Base-by-base conservation (phyloP, 1,140 invertebrate genomes). In the Pachyrhynchus sulphureomaculatus region DNA sequence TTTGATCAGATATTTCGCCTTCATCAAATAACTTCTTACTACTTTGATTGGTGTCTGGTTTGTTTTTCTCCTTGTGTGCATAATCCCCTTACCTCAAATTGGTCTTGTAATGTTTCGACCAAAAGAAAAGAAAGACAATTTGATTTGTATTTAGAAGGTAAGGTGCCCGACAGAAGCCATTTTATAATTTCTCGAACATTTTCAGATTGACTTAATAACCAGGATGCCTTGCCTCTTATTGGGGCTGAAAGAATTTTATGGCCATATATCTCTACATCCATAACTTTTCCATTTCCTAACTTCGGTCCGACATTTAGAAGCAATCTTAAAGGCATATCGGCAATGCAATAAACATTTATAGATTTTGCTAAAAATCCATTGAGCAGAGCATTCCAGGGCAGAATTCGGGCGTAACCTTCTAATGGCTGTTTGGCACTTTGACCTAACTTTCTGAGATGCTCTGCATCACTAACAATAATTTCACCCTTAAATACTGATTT, bases 71-170 rank as follows among this genome's bases (percentile, higher is more conserved):
- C 67, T 47, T 67, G 66, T 23, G 63, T 65, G 41, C 66, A 72
- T 21, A 68, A 49, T 29, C 70, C 70, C 15, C 58, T 53, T 24
- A 72, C 66, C 58, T 67, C 62, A 51, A 64, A 72, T 44, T 69
- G 48, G 8, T 58, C 44, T 12, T 62, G 66, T 23, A 23, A 1
- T 5, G 42, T 68, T 29, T 69, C 63, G n/a, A 55, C 51, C 8
- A 72, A 53, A 42, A 72, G 61, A 44, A 70, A 59, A 4, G 64
- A 65, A 17, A 71, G 48, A 15, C 33, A 29, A 13, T 34, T 56
- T 9, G 10, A 20, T 33, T 57, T 51, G 34, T 62, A 68, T 13
- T 62, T 44, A 0, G 20, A 4, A 21, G 68, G 64, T 18, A 72
- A 51, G 23, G 33, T 39, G 12, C 62, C 53, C 6, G 52, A 21